Percentiles rank a stretch among this genome's conserved stretches.
Evolutionary conservation across 2,113 vertebrate genomes (phyloP).

Genomic region (Leptobrachium ailaonicum): DNA sequence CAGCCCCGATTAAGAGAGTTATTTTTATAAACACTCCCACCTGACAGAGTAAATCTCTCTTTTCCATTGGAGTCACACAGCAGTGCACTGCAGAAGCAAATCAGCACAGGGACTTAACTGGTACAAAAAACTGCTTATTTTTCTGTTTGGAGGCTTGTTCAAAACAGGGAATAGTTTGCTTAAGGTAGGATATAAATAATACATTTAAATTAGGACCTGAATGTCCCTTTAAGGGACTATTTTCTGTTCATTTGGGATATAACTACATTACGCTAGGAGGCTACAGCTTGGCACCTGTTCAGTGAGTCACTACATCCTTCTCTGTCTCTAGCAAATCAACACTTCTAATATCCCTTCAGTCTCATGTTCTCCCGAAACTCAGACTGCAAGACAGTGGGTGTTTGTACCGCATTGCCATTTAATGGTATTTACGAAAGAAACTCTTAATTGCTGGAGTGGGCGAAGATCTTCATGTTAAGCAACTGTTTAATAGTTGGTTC

Average conservation of each 20-base stretch:
- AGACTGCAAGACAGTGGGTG: constrained; percentile 44
- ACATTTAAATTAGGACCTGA: too few species aligned
- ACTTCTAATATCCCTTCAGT: constrained; percentile 20
- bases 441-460: constrained; percentile 45
- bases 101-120: too few species aligned
- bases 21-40: too few species aligned
- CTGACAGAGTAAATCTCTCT: too few species aligned
- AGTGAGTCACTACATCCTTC: constrained; percentile 32
- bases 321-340: constrained; percentile 1
- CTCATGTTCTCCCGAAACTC: constrained; percentile 12
- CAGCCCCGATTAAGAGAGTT: too few species aligned
- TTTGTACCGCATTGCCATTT: constrained; percentile 42
- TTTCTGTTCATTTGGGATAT: constrained; percentile 3
- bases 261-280: neutral
- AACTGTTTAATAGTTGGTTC: constrained; percentile 14
- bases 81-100: too few species aligned
- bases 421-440: constrained; percentile 46
- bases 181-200: too few species aligned
- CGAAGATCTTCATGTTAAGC: constrained; percentile 44
- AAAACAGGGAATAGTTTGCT: too few species aligned
- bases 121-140: too few species aligned
- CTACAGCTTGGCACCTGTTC: constrained; percentile 32
- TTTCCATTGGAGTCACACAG: too few species aligned
- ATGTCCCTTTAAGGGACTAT: neutral
- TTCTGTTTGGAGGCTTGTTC: too few species aligned